Evolutionary conservation across 2,888 invertebrate species (phyloP), one percentile per base, ranked within the genome.

Genomic region (Lamellibrachia satsuma): DNA sequence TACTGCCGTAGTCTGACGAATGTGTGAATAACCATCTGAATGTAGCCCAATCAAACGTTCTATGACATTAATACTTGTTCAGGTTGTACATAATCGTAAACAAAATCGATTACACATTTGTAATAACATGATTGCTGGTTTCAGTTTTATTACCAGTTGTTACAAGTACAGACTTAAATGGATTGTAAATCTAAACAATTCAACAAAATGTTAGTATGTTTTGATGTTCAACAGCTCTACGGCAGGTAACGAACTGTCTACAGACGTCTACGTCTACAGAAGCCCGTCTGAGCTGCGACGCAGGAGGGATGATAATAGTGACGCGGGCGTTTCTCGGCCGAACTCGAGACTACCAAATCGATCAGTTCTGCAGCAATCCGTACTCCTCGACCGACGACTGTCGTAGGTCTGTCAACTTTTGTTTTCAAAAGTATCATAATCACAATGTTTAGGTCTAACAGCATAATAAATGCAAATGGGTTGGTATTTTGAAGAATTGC

Each of bases 261-360:
- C 4, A 75, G 75, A 15, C 75, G 75, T 15, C 75, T 4, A 22
- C 75, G 75, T 15, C 75, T 4, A 22, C 75, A n/a, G 75, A 75
- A 3, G 75, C n/a, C 75, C 11, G 75, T 4, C 22, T 75, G 15
- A 3, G 3, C 75, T 75, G 75, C 75, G 75, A 75, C 22, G 4
- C 15, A 15, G 6, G n/a, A 4, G 15, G 22, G 22, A 75, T 75
- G 75, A n/a, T 75, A 3, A 4, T 75, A 3, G 75, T 75, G 22
- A 75, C 75, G 75, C 75, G 22, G 75, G 75, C 75, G n/a, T 75
- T n/a, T 75, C n/a, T 75, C 75, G 75, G 75, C 75, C 75, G 75
- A 15, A 75, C 75, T 22, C 15, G 22, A 6, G 75, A 75, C 75
- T 6, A 75, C 6, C 3, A 0, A 4, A 75, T 75, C 75, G 75